phyloP scores from a whole-genome alignment of 2,797 vertebrate genomes.

The Oreochromis grahami region DNA sequence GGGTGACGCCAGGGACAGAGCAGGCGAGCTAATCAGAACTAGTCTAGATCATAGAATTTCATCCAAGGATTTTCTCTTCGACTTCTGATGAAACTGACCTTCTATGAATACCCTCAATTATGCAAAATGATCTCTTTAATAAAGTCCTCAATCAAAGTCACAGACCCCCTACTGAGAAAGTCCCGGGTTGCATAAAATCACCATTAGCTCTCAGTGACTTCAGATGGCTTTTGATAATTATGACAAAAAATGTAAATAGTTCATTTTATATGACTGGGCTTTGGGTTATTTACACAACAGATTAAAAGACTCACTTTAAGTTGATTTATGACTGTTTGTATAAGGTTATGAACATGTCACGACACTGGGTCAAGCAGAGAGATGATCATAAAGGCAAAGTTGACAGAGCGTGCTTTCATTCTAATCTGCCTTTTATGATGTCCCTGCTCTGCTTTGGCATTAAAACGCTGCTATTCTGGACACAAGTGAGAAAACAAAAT shows the following conservation, averaged over 20 bases:
- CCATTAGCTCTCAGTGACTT: slow-evolving; percentile 27
- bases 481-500: slow-evolving; percentile 40
- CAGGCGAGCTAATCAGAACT: slow-evolving; percentile 44
- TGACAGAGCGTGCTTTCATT: slow-evolving; percentile 67
- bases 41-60: slow-evolving; percentile 39
- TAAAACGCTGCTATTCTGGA: slow-evolving; percentile 23
- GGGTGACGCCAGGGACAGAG: neutral
- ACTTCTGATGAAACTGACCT: slow-evolving; percentile 68
- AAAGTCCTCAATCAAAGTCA: slow-evolving; percentile 66
- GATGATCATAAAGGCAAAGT: slow-evolving; percentile 50
- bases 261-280: slow-evolving; percentile 59
- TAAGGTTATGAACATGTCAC: slow-evolving; percentile 62
- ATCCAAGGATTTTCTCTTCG: slow-evolving; percentile 46
- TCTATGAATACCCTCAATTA: slow-evolving; percentile 70
- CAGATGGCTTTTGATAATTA: slow-evolving; percentile 21
- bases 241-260: slow-evolving; percentile 45
- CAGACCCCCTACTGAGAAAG: slow-evolving; percentile 34
- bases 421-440: slow-evolving; percentile 70
- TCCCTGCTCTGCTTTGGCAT: slow-evolving; percentile 30
- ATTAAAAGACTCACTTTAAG: slow-evolving; percentile 58
- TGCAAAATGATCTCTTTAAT: slow-evolving; percentile 62
- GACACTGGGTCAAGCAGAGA: slow-evolving; percentile 49
- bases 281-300: slow-evolving; percentile 60
- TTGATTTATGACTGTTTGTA: slow-evolving; percentile 46
- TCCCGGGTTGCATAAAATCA: slow-evolving; percentile 29